Conservation (phyloP, 2,797 vertebrate genomes). For the Amazonetta brasiliensis region DNA sequence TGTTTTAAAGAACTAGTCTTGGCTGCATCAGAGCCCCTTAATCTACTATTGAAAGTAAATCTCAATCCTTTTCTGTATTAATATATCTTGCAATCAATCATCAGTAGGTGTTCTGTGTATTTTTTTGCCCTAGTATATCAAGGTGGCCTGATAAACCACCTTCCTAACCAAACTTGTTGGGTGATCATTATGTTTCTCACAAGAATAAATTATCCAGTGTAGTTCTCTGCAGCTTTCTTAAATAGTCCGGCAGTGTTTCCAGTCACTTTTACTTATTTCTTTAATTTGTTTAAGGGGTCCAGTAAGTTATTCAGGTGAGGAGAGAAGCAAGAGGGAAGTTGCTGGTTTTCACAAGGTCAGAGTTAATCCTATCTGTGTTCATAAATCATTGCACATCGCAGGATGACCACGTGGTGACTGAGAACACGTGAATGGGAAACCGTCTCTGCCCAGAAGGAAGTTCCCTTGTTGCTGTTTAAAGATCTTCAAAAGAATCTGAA, state of each 20-base stretch:
- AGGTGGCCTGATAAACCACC: constrained; percentile 83
- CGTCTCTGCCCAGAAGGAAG: not conserved
- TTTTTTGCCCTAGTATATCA: constrained; percentile 80
- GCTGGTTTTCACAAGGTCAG: constrained; percentile 51
- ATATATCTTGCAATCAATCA: constrained; percentile 86
- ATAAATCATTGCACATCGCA: constrained; percentile 66
- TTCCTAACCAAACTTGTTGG: constrained; percentile 83
- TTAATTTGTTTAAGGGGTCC: constrained; percentile 75
- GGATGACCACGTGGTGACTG: not conserved
- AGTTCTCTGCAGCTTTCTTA: constrained; percentile 78
- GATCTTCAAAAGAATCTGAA: not conserved
- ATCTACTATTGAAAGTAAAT: constrained; percentile 82
- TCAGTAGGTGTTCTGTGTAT: constrained; percentile 74
- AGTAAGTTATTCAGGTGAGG: constrained; percentile 64
- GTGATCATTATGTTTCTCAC: constrained; percentile 84
- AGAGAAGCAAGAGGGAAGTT: constrained; percentile 43
- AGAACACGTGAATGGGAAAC: not conserved
- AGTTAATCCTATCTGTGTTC: constrained; percentile 63
- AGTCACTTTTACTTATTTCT: constrained; percentile 74
- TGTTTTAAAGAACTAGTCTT: constrained; percentile 80
- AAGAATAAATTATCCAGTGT: constrained; percentile 82
- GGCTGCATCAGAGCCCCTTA: constrained; percentile 78
- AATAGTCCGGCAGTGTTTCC: constrained; percentile 74
- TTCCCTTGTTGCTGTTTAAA: not conserved
- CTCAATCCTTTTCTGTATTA: constrained; percentile 84